These are phyloP conservation scores for Eurystomus glaucurus DNA, from an alignment of 2,797 vertebrate genomes.

Conservation along the genomic window DNA sequence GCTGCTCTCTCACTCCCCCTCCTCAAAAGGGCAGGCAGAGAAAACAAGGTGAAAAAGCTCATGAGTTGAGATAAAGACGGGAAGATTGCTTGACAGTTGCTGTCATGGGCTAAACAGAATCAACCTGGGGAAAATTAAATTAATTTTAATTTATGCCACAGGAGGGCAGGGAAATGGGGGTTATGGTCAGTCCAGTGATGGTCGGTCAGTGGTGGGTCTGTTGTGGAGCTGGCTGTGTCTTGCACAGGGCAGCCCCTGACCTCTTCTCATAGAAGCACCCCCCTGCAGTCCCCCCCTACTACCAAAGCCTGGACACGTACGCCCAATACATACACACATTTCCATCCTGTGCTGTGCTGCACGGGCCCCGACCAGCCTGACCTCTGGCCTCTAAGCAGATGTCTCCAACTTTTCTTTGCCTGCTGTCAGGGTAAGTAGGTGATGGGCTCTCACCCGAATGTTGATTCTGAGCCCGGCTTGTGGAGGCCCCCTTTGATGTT, in stretches of 20 bases:
- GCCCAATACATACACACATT: neutral
- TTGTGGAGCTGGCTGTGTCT: neutral
- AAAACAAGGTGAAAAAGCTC: neutral
- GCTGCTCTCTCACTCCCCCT: neutral
- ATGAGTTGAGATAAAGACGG: neutral
- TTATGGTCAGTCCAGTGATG: neutral
- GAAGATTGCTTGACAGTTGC: neutral
- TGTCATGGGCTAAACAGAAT: neutral
- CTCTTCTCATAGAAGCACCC: neutral
- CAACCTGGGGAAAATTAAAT: rapidly evolving
- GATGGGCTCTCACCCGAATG: conserved; percentile 37
- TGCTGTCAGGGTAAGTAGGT: conserved; percentile 63
- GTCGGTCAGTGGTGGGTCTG: neutral
- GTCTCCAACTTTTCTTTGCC: conserved; percentile 72
- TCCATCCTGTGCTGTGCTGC: neutral
- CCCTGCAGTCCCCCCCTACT: neutral
- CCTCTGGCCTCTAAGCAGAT: conserved; percentile 66
- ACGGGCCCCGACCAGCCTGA: neutral
- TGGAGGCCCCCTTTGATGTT: conserved; percentile 62
- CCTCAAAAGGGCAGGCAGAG: neutral
- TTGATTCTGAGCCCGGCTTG: conserved; percentile 28
- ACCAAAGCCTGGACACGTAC: neutral
- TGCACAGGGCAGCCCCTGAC: neutral
- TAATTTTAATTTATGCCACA: neutral
- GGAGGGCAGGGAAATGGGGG: neutral